These are phyloP conservation scores for Cheilinus undulatus DNA, from an alignment of 2,113 vertebrate species.

Conservation along the genomic window DNA sequence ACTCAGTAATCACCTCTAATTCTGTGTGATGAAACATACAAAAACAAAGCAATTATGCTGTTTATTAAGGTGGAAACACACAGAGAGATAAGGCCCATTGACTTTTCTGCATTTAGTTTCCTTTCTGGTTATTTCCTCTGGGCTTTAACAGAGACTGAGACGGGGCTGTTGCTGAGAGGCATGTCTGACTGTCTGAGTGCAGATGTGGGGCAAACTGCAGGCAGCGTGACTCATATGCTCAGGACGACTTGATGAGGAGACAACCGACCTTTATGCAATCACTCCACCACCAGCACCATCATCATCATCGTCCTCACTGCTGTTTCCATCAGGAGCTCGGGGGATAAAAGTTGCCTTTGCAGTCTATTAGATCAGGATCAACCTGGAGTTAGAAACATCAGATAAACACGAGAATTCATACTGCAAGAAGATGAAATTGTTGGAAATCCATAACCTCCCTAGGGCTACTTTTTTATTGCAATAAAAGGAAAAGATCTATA, in stretches of 20 bases:
- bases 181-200: slow-evolving; percentile 35
- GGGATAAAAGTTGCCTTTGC: not conserved
- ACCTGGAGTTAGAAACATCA: slow-evolving; percentile 1
- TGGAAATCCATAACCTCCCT: slow-evolving; percentile 43
- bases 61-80: slow-evolving; percentile 16
- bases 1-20: too few species aligned
- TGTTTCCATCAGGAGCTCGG: slow-evolving; percentile 14
- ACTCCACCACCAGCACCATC: slow-evolving; percentile 4
- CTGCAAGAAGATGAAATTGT: slow-evolving; percentile 20
- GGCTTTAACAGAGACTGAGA: slow-evolving; percentile 40
- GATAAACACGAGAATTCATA: slow-evolving; percentile 3
- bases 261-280: slow-evolving; percentile 28
- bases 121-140: slow-evolving; percentile 26
- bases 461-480: slow-evolving; percentile 25
- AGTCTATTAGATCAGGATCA: slow-evolving; percentile 5
- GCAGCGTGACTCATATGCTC: slow-evolving; percentile 33
- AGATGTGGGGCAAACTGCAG: slow-evolving; percentile 34
- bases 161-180: slow-evolving; percentile 32
- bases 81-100: not conserved
- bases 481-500: not conserved
- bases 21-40: not conserved
- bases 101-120: not conserved
- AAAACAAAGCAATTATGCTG: not conserved
- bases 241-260: slow-evolving; percentile 29
- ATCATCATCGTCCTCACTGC: not conserved